Base-by-base conservation (phyloP, 2,113 vertebrate species). In the Tyto alba region DNA sequence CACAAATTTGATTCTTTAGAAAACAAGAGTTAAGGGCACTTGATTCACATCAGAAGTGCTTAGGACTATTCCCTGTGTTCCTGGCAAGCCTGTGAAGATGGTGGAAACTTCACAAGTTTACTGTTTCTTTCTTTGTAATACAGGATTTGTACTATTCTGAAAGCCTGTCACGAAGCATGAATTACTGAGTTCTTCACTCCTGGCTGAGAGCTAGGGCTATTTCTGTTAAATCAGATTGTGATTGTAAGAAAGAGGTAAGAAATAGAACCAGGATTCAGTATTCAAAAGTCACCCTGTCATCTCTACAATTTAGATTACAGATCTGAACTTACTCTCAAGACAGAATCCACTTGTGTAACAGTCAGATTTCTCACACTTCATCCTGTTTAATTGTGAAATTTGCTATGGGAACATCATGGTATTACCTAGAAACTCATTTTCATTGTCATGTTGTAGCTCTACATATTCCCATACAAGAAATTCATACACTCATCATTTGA, bases 291-390 rank as follows among this genome's bases (percentile, higher is more conserved):
- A 59, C 40, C 19, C 27, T 88, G 34, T 16, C 73, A 57, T 48
- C 41, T 76, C 23, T 19, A 10, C 34, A 92, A 84, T 71, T 73
- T 36, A 72, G 30, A 20, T 53, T 43, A 57, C 27, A 62, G 34
- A 75, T 68, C 34, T 59, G 23, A 90, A 85, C 22, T 13, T 80
- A 41, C 29, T 72, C 36, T 36, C 57, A 57, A 87, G 34, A 67
- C 41, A 67, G 26, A 87, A 84, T 47, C 62, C 36, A 79, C 45
- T 62, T 63, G 11, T 34, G 41, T 71, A 75, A 25, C 43, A 75
- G 50, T 53, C 50, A 89, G 29, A 80, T 66, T 79, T 81, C 59
- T 89, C 72, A 76, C 57, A 73, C 29, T 55, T 86, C 73, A 87
- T 53, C 25, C 47, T 72, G 16, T 79, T 47, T 52, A 76, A 76